These are phyloP conservation scores for Dendroctonus valens DNA, from an alignment of 1,140 invertebrate species.

Conservation along the genomic window DNA sequence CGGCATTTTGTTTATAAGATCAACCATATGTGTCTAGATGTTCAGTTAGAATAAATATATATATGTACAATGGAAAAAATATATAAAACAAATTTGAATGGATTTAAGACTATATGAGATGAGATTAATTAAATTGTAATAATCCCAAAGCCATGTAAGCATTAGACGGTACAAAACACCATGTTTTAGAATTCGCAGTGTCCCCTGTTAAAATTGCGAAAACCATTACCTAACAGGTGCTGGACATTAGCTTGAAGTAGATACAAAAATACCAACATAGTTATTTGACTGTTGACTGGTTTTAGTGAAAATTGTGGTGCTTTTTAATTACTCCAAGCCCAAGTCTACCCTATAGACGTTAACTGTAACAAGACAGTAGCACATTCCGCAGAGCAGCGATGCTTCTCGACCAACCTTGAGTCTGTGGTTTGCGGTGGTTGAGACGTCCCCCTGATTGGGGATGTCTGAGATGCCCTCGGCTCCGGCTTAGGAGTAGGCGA, in stretches of 20 bases:
- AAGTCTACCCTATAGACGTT: slow-evolving; percentile 9
- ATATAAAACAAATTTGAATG: no score
- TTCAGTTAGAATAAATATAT: no score
- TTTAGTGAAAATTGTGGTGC: not conserved
- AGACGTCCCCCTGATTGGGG: slow-evolving; percentile 27
- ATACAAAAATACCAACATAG: no score
- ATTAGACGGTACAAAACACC: slow-evolving; percentile 9
- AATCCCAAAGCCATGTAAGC: slow-evolving; percentile 18
- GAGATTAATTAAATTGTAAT: not conserved
- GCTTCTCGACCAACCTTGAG: slow-evolving; percentile 48
- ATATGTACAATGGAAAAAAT: no score
- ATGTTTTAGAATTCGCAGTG: not conserved
- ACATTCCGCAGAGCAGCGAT: slow-evolving; percentile 18
- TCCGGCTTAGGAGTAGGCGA: slow-evolving; percentile 45
- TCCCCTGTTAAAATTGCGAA: slow-evolving; percentile 4
- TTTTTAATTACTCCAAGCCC: not conserved
- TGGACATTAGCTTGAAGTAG: no score
- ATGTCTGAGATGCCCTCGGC: not conserved
- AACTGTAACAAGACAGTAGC: slow-evolving; percentile 16
- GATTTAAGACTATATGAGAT: no score
- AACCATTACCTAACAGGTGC: not conserved
- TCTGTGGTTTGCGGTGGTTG: slow-evolving; percentile 35
- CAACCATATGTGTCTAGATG: no score
- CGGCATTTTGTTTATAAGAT: no score
- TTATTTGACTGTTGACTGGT: no score